Evolutionary conservation across 2,888 invertebrate genomes (phyloP).

Genomic region (Nymphalis c-album): DNA sequence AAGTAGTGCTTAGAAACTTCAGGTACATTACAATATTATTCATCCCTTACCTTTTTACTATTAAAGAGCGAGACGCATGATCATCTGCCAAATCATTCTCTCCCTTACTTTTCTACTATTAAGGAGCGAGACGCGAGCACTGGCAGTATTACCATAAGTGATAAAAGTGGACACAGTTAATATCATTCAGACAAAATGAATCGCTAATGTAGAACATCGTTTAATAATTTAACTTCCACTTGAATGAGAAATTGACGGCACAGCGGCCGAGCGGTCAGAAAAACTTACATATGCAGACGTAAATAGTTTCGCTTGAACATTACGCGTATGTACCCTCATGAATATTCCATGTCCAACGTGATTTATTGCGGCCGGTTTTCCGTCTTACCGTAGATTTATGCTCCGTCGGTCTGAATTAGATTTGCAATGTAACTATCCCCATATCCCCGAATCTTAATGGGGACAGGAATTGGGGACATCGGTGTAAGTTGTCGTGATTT

Average conservation of each 20-base stretch:
- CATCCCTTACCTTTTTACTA: no score
- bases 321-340: conserved; percentile 40
- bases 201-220: background rate
- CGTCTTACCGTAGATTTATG: conserved; percentile 48
- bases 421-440: conserved; percentile 37
- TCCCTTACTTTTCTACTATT: no score
- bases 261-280: conserved; percentile 11
- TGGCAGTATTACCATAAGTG: no score
- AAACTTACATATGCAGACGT: conserved; percentile 26
- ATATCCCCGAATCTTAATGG: conserved; percentile 8
- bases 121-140: no score
- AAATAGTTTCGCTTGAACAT: conserved; percentile 25
- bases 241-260: background rate
- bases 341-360: conserved; percentile 49
- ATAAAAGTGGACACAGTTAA: background rate
- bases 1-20: no score
- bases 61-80: no score
- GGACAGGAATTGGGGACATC: conserved; percentile 15
- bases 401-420: conserved; percentile 43
- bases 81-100: no score
- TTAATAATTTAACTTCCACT: background rate
- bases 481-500: conserved; percentile 1
- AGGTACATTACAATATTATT: no score
- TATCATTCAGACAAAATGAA: background rate
- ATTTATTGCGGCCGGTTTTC: conserved; percentile 49